Evolutionary conservation across 2,113 vertebrate genomes (phyloP), one percentile per base, ranked within the genome.

Genomic region (Oreocharis arfaki): DNA sequence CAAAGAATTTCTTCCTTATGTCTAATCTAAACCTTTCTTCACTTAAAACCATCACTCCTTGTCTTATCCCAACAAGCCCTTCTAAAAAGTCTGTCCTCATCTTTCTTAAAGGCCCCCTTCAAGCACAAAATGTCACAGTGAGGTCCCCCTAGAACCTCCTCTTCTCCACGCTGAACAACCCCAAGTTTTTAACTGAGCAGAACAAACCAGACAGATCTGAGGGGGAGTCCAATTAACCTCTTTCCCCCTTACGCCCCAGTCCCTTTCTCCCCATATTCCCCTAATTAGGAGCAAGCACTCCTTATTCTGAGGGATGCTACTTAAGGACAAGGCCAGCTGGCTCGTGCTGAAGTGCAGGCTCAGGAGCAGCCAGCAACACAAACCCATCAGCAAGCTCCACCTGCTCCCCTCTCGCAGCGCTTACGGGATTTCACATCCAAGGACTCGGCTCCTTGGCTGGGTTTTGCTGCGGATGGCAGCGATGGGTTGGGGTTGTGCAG

Each of bases 231-330:
- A 3, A n/a, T 18, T 3, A 22, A 30, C 14, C 16, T 21, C 37
- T 6, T 53, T 32, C 64, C n/a, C 76, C 46, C 15, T 57, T 13
- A 15, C 0, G 0, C 35, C 60, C 52, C 53, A 53, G 16, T 8
- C 20, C 16, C 24, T 17, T 79, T 53, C 27, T 64, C 7, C 56
- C 21, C 0, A 0, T 3, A 9, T 6, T 77, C 55, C 21, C 41
- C 23, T 22, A 1, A 7, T 0, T 12, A 60, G 39, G 23, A 77
- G n/a, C 26, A 18, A 69, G 26, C 32, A 9, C 1, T 76, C 53
- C 42, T 64, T 16, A 3, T 3, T 30, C 35, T 37, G 20, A 9
- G 50, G 53, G 87, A 52, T n/a, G 60, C 64, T 35, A 56, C 24
- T 46, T 59, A 18, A 77, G 67, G 83, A 15, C 75, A 42, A 73